phyloP scores from a whole-genome alignment of 2,113 vertebrate genomes.

The Octodon degus region DNA sequence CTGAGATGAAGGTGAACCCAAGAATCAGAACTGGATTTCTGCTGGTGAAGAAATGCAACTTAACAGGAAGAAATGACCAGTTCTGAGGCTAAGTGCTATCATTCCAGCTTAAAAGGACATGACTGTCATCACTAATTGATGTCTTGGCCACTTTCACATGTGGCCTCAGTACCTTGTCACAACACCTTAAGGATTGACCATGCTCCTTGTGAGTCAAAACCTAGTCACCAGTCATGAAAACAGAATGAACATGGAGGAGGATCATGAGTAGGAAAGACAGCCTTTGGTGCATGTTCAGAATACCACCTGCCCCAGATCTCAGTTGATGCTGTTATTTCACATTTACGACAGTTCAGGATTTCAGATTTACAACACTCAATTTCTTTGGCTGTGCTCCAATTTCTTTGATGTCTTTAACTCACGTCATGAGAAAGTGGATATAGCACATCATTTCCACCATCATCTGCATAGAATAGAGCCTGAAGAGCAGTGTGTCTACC shows the following conservation, averaged over 20 bases:
- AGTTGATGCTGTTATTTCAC: not conserved
- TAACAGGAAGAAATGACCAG: not conserved
- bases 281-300: not conserved
- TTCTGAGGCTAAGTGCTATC: not conserved
- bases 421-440: not conserved
- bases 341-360: not conserved
- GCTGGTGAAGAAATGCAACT: not conserved
- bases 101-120: not conserved
- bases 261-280: not conserved
- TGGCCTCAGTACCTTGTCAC: not conserved
- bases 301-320: accelerated
- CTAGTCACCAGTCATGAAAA: not conserved
- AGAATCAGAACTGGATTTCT: slow-evolving; percentile 19
- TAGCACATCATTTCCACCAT: not conserved
- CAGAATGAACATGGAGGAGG: not conserved
- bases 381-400: not conserved
- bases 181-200: not conserved
- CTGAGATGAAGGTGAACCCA: not conserved
- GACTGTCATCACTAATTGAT: not conserved
- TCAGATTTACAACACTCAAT: not conserved
- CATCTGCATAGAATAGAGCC: not conserved
- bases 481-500: not conserved
- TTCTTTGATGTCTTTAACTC: not conserved
- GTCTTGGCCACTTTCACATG: slow-evolving; percentile 12
- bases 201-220: not conserved